These are phyloP conservation scores for Siniperca chuatsi DNA, from an alignment of 2,113 vertebrate genomes.

Conservation along the genomic window DNA sequence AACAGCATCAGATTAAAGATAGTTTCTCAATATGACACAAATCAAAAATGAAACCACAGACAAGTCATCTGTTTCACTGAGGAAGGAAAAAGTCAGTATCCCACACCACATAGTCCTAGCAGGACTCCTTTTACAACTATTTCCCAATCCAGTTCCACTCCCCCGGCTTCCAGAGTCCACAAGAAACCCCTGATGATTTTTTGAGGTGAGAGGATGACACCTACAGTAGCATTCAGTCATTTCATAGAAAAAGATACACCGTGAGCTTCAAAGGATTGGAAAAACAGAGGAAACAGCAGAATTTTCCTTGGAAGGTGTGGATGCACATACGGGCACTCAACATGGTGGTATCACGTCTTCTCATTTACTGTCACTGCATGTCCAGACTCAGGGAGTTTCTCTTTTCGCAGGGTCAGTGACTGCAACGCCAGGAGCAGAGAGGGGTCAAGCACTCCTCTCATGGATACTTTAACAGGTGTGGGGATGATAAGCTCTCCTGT, in stretches of 20 bases:
- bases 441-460: neutral
- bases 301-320: neutral
- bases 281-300: neutral
- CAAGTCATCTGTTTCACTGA: neutral
- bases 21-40: conserved; percentile 2
- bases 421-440: neutral
- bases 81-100: neutral
- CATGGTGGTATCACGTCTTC: neutral
- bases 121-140: conserved; percentile 9
- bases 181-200: conserved; percentile 14
- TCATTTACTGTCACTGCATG: neutral
- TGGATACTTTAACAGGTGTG: neutral
- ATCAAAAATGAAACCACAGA: neutral
- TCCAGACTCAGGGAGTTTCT: neutral
- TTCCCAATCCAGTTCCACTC: conserved; percentile 46
- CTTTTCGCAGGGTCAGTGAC: neutral
- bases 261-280: neutral
- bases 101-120: neutral
- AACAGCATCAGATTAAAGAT: neutral
- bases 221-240: neutral
- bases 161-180: conserved; percentile 12
- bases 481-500: neutral
- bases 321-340: neutral
- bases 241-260: neutral
- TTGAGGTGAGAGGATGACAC: conserved; percentile 15